A percentile compares a stretch with the other conserved stretches of the same genome.
Conservation (phyloP, 2,113 vertebrate species). For the Pachypanchax playfairii region DNA sequence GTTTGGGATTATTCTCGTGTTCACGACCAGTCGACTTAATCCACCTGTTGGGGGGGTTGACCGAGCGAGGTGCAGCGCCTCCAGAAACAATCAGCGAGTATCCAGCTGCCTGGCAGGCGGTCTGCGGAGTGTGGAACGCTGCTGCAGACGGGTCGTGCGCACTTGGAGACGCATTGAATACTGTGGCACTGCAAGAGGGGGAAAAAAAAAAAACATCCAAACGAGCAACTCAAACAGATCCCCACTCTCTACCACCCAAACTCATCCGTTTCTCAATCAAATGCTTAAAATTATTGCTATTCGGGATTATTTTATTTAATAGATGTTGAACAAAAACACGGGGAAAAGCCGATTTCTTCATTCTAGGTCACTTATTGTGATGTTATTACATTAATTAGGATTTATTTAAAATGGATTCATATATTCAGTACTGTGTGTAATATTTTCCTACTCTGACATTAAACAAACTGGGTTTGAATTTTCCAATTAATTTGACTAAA, state of each 20-base stretch:
- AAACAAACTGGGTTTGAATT: too few species aligned
- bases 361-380: too few species aligned
- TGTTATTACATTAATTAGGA: too few species aligned
- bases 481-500: neutral
- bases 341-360: too few species aligned
- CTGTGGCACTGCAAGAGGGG: conserved; percentile 32
- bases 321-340: too few species aligned
- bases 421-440: too few species aligned
- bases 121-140: conserved; percentile 62
- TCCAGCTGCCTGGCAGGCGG: conserved; percentile 60
- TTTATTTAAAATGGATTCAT: too few species aligned
- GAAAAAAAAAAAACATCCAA: neutral
- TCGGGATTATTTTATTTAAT: too few species aligned
- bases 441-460: neutral
- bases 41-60: conserved; percentile 64
- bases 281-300: neutral
- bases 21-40: conserved; percentile 32
- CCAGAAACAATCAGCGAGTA: conserved; percentile 38
- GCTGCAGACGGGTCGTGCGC: conserved; percentile 68
- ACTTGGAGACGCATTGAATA: conserved; percentile 69
- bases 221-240: conserved; percentile 11
- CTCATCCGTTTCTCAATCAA: neutral
- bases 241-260: conserved; percentile 1
- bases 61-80: conserved; percentile 44
- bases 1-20: neutral